A percentile compares a stretch with the other conserved stretches of the same genome.
phyloP scores from a whole-genome alignment of 2,797 vertebrate species.

The Artibeus jamaicensis region DNA sequence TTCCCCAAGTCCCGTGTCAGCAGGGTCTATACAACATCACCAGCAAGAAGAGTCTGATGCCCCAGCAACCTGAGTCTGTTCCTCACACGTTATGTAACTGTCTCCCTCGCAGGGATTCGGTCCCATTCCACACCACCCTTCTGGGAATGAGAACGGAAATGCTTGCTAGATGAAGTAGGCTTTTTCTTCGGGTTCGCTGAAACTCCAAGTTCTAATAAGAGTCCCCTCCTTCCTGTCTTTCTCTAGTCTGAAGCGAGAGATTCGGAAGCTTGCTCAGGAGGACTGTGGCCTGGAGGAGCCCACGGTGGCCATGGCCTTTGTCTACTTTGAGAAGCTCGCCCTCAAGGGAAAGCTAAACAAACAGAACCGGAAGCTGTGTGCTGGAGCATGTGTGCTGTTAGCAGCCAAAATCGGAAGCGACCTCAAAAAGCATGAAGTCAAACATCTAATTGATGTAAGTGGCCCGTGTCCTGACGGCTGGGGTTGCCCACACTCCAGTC shows the following conservation, averaged over 20 bases:
- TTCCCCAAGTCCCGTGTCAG: fast-evolving
- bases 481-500: fast-evolving
- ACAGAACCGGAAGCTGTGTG: conserved; percentile 98
- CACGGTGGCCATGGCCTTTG: conserved; percentile 98
- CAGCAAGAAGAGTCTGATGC: background rate
- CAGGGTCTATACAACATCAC: background rate
- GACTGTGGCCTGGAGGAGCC: conserved; percentile 97
- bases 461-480: background rate
- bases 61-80: background rate
- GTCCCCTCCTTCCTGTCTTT: conserved; percentile 48
- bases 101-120: background rate
- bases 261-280: conserved; percentile 95
- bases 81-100: background rate
- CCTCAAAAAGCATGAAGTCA: conserved; percentile 97
- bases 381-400: conserved; percentile 95
- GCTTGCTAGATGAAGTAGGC: background rate
- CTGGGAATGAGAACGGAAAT: background rate
- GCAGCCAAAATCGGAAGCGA: conserved; percentile 98
- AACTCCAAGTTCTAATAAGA: background rate
- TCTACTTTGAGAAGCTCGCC: conserved; percentile 99
- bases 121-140: background rate
- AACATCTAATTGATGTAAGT: conserved; percentile 96
- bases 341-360: conserved; percentile 98
- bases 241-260: conserved; percentile 95
- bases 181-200: background rate